Evolutionary conservation across 2,113 vertebrate species (phyloP).

Genomic region (Nothocercus julius): DNA sequence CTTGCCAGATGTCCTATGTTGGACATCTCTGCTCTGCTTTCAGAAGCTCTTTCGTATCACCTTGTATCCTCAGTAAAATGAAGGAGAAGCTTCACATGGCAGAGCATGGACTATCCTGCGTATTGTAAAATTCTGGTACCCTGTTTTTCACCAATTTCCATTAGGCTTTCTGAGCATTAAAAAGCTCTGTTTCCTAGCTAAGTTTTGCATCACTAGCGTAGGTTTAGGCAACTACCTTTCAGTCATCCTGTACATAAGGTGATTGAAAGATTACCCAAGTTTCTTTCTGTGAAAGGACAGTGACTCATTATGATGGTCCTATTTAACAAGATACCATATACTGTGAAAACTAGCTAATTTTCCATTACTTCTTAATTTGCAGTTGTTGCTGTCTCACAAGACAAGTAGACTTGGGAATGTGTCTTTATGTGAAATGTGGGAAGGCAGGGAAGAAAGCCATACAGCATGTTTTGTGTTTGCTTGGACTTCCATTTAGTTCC

Average conservation of each 20-base stretch:
- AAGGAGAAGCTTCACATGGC: fast-evolving
- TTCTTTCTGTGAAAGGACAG: not conserved
- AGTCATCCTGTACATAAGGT: not conserved
- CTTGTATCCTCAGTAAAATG: not conserved
- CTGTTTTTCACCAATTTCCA: not conserved
- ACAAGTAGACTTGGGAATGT: not conserved
- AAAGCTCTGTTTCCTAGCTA: not conserved
- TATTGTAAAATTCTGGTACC: not conserved
- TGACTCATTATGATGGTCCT: not conserved
- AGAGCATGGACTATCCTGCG: not conserved
- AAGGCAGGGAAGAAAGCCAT: not conserved
- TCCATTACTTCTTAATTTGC: not conserved
- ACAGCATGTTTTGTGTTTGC: not conserved
- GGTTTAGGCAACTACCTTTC: not conserved
- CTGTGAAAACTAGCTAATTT: not conserved
- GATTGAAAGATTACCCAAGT: not conserved
- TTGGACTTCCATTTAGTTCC: not conserved
- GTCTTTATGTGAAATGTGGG: not conserved
- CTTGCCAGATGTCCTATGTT: fast-evolving
- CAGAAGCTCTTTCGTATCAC: not conserved
- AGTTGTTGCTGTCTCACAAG: not conserved
- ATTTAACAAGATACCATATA: not conserved
- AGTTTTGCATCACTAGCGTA: not conserved
- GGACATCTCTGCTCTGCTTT: not conserved
- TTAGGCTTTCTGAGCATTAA: not conserved